Percentiles rank a stretch among this genome's conserved stretches.
These are phyloP conservation scores for Diadophis punctatus DNA, from an alignment of 2,113 vertebrate species.

Conservation along the genomic window DNA sequence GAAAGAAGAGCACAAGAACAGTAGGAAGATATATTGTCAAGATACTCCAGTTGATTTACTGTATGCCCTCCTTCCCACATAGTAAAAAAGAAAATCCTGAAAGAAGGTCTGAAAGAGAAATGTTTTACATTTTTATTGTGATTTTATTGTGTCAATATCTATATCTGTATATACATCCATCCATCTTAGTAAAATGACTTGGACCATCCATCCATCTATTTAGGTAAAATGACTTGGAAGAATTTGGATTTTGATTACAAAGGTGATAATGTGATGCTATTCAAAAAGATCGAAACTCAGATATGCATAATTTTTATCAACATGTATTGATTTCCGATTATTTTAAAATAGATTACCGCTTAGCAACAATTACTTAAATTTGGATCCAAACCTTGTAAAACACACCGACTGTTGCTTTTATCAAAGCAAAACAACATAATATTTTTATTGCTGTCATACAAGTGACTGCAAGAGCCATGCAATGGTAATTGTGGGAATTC, in stretches of 20 bases:
- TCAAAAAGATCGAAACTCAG: not conserved
- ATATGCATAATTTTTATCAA: not conserved
- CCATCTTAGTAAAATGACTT: too few species aligned
- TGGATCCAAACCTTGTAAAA: slow-evolving; percentile 43
- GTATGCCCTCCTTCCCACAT: not conserved
- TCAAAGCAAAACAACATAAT: not conserved
- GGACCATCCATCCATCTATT: not conserved
- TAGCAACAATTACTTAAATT: slow-evolving; percentile 28
- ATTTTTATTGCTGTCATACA: slow-evolving; percentile 40
- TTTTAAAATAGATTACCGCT: slow-evolving; percentile 38
- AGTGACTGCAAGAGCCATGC: slow-evolving; percentile 27
- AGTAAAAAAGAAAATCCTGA: not conserved
- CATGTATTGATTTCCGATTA: slow-evolving; percentile 5
- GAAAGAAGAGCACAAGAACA: not conserved
- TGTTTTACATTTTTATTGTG: not conserved
- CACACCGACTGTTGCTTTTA: slow-evolving; percentile 6
- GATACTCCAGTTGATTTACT: not conserved
- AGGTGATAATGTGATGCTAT: not conserved
- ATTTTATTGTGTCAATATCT: not conserved
- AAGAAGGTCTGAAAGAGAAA: not conserved
- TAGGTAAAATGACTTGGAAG: not conserved
- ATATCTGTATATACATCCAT: not conserved
- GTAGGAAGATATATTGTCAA: not conserved
- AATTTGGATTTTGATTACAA: not conserved
- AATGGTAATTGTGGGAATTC: not conserved